Evolutionary conservation across 2,797 vertebrate species (phyloP).

Genomic region (Molossus alvarezi): DNA sequence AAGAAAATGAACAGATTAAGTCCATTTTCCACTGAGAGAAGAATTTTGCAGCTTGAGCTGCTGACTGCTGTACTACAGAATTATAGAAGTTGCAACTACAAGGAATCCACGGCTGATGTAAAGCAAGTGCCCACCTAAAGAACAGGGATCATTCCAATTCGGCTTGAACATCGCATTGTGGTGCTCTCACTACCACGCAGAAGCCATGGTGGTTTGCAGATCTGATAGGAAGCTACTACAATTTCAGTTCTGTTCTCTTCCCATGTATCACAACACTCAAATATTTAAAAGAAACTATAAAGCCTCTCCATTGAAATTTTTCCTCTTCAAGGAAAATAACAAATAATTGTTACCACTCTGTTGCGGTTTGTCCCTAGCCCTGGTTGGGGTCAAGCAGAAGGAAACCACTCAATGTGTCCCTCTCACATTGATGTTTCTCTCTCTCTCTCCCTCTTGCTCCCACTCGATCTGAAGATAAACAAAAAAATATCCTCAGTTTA

Average conservation of each 20-base stretch:
- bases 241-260: conserved; percentile 1
- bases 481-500: too few species aligned
- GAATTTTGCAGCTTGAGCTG: not conserved
- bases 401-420: too few species aligned
- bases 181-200: not conserved
- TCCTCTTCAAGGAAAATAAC: conserved; percentile 1
- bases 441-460: too few species aligned
- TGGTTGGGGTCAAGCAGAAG: too few species aligned
- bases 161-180: not conserved
- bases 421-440: too few species aligned
- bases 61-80: not conserved
- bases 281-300: conserved; percentile 11
- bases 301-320: conserved; percentile 17
- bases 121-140: not conserved
- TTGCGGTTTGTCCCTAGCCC: too few species aligned
- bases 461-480: too few species aligned
- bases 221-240: not conserved
- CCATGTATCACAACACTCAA: not conserved
- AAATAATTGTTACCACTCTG: not conserved
- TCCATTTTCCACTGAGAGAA: not conserved
- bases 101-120: not conserved
- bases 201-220: not conserved
- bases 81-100: not conserved
- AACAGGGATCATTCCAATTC: not conserved
- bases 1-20: not conserved